Percentiles rank a stretch among this genome's conserved stretches.
Conservation (phyloP, 2,113 vertebrate genomes). For the Ploceus nigricollis region DNA sequence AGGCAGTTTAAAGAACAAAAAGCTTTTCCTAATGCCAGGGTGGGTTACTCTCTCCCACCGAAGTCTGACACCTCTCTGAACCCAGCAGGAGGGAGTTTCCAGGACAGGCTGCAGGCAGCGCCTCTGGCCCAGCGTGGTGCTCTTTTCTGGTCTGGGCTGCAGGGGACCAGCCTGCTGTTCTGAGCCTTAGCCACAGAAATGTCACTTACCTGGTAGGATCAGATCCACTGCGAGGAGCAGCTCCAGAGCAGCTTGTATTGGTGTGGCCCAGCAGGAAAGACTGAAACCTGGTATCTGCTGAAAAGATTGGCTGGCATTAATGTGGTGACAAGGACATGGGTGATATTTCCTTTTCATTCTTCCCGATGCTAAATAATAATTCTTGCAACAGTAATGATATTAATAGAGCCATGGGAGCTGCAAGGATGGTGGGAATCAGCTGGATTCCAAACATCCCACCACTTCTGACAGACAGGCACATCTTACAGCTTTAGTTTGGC, state of each 20-base stretch:
- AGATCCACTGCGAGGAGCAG: background rate
- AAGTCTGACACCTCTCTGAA: background rate
- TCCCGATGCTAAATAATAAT: background rate
- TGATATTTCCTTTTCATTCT: background rate
- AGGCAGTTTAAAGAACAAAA: conserved; percentile 39
- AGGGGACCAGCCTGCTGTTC: background rate
- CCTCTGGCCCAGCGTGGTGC: accelerated
- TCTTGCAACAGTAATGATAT: background rate
- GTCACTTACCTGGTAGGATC: background rate
- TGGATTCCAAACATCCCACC: background rate
- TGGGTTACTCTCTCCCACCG: background rate
- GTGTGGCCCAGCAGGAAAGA: background rate
- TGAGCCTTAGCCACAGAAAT: background rate
- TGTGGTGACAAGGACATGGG: background rate
- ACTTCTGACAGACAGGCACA: background rate
- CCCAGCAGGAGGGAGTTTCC: background rate
- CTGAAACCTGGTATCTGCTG: background rate
- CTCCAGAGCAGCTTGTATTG: background rate
- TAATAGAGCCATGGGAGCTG: background rate
- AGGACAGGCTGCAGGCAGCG: accelerated
- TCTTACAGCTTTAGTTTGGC: background rate
- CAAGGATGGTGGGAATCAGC: background rate
- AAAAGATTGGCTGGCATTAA: background rate
- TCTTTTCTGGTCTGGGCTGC: accelerated
- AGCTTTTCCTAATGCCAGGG: background rate